These are phyloP conservation scores for Oxystoma pomonae DNA, from an alignment of 2,888 invertebrate species.

Conservation along the genomic window DNA sequence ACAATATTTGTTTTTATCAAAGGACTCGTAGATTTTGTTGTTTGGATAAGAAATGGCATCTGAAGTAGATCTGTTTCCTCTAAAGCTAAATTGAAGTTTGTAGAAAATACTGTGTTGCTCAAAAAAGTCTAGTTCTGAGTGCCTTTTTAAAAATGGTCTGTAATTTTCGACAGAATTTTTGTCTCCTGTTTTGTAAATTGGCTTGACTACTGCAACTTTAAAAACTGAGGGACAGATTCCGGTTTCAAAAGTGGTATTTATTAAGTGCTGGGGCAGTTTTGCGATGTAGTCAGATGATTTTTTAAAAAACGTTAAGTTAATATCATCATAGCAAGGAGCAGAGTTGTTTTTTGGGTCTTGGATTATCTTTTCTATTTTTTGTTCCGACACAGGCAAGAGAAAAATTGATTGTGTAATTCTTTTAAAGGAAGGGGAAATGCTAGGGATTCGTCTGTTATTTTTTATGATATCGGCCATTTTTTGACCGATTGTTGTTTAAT, in stretches of 20 bases:
- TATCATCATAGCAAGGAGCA: background rate
- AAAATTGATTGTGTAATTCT: background rate
- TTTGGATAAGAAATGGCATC: background rate
- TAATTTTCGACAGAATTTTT: background rate
- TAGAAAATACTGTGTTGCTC: background rate
- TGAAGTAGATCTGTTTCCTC: background rate
- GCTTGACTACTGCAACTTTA: background rate
- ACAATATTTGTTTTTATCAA: background rate
- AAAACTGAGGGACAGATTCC: background rate
- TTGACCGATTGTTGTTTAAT: background rate
- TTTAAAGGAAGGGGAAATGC: background rate
- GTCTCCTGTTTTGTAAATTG: background rate
- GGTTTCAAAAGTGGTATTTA: background rate
- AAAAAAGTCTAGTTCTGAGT: background rate
- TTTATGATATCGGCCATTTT: background rate
- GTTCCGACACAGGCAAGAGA: background rate
- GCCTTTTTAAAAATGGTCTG: background rate
- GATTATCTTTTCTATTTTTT: background rate
- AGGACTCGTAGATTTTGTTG: background rate
- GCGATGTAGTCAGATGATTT: background rate
- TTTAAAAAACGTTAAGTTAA: background rate
- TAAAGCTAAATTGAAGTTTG: background rate
- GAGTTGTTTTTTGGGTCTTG: background rate
- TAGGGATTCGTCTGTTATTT: background rate
- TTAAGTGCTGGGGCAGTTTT: background rate